Evolutionary conservation across 2,113 vertebrate species (phyloP).

Genomic region (Gadus macrocephalus): DNA sequence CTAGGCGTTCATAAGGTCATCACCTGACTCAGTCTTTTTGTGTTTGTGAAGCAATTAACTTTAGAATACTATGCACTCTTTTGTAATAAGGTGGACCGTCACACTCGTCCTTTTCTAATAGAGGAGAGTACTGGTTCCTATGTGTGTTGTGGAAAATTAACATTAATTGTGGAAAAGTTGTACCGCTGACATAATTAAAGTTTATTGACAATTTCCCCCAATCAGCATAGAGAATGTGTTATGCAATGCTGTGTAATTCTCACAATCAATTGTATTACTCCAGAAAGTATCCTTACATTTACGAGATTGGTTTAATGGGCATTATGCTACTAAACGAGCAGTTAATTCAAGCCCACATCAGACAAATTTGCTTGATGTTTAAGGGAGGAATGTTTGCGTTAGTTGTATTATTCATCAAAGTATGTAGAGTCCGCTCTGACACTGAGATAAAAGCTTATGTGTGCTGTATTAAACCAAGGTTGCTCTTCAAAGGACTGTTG

Average conservation of each 20-base stretch:
- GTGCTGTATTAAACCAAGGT: conserved; percentile 33
- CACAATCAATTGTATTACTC: too few species aligned
- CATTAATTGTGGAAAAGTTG: too few species aligned
- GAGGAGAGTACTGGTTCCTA: not conserved
- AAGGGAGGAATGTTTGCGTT: not conserved
- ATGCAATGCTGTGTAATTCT: not conserved
- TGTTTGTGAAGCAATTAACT: not conserved
- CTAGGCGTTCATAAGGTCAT: not conserved
- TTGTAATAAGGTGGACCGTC: not conserved
- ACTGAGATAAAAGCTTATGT: conserved; percentile 11
- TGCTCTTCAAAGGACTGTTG: conserved; percentile 37
- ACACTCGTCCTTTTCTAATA: not conserved
- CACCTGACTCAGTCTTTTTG: not conserved
- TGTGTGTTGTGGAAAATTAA: too few species aligned
- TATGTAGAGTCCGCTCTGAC: too few species aligned
- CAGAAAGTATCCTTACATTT: not conserved
- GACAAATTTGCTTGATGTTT: conserved; percentile 22
- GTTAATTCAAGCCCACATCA: conserved; percentile 9
- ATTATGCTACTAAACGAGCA: not conserved
- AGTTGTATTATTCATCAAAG: too few species aligned
- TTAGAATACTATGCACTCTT: not conserved
- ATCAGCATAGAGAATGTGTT: too few species aligned
- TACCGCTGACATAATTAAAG: too few species aligned
- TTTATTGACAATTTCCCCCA: too few species aligned
- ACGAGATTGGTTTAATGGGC: not conserved